Percentiles rank a stretch among this genome's conserved stretches.
Evolutionary conservation across 2,113 vertebrate species (phyloP).

Genomic region (Theropithecus gelada): DNA sequence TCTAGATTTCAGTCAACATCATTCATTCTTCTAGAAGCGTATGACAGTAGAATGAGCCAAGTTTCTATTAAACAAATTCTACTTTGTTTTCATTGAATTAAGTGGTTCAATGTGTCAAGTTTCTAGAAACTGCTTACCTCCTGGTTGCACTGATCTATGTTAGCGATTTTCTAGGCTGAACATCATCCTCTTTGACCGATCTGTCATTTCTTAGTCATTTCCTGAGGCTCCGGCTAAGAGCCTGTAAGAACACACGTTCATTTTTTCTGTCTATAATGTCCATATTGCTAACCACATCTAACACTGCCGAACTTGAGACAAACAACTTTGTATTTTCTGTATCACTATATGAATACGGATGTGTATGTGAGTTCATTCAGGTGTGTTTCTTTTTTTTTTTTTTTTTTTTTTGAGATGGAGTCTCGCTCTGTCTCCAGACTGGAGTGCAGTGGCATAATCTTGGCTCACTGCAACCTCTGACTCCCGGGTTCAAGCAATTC

Average conservation of each 20-base stretch:
- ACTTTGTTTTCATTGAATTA: conserved; percentile 16
- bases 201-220: neutral
- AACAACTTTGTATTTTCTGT: neutral
- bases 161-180: neutral
- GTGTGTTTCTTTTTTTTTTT: no score
- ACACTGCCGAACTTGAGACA: neutral
- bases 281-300: neutral
- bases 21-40: neutral
- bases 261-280: neutral
- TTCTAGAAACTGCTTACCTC: neutral
- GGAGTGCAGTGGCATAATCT: no score
- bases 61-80: neutral
- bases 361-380: neutral
- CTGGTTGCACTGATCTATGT: neutral
- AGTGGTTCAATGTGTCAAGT: neutral
- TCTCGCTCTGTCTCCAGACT: no score
- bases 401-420: no score
- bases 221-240: neutral
- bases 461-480: no score
- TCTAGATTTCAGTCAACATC: neutral
- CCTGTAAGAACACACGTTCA: neutral
- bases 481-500: no score
- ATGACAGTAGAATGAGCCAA: neutral
- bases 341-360: neutral
- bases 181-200: neutral